Evolutionary conservation across 2,113 vertebrate genomes (phyloP), one percentile per base, ranked within the genome.

Genomic region (Scortum barcoo): DNA sequence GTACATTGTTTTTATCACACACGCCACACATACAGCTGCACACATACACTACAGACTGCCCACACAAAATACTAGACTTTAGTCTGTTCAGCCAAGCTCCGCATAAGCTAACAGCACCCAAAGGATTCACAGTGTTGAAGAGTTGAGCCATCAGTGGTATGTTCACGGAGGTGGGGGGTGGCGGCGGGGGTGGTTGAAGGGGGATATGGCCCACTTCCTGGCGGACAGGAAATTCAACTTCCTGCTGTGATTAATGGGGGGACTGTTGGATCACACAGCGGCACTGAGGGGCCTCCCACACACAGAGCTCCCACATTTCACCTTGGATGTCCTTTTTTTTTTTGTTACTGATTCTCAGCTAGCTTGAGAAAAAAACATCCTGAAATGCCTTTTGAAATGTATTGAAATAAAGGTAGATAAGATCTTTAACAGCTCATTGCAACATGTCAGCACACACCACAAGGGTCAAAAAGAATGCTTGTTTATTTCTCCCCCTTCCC

Each of bases 211-310:
- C 40, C 17, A 81, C 88, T 90, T 92, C 91, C 91, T 93, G 91
- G 81, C 66, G 65, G 86, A 92, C 91, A 94, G 93, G 93, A 94
- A 94, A 91, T 92, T 90, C 89, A 68, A 89, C 93, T 92, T 94
- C 93, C 93, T 92, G 93, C 80, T 89, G 77, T 92, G 91, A 94
- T 94, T 94, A 92, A 92, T 91, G 88, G 74, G 81, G 88, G 74
- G 70, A 66, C 82, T 88, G 80, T 84, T 74, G 69, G 82, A 77
- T 83, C 82, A 83, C 76, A 80, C 67, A 68, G 71, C 80, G 73
- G 68, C 76, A 67, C 78, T 38, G 88, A 84, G 86, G 85, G 88
- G 83, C 83, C 91, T 80, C 87, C 88, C 79, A 72, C 86, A 90
- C 87, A 87, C 72, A 87, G 56, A 86, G 60, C 84, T 76, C 74